Percentiles rank a stretch among this genome's conserved stretches.
Conservation (phyloP, 2,888 invertebrate species). For the Orchesella flavescens region DNA sequence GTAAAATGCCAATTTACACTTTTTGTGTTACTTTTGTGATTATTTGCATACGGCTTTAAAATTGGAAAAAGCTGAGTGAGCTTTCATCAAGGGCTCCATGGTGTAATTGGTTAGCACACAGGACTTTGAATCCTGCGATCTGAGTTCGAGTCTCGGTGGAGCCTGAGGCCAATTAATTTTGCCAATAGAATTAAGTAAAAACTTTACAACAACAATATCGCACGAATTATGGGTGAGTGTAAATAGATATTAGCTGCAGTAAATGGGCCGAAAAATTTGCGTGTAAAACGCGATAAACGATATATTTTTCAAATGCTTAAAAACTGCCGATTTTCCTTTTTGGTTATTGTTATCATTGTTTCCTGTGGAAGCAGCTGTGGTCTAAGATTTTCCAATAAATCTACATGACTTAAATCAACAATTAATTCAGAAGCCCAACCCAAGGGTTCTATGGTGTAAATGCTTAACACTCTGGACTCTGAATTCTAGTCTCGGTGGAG, state of each 20-base stretch:
- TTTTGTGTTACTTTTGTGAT: no score
- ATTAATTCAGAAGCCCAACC: conserved; percentile 2
- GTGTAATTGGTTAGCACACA: conserved; percentile 71
- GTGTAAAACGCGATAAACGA: no score
- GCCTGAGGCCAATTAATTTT: conserved; percentile 38
- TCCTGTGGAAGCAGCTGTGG: background rate
- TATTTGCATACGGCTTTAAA: no score
- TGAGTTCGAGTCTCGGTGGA: conserved; percentile 71
- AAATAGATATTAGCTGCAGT: no score
- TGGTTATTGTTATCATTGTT: background rate
- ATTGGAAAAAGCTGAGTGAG: no score
- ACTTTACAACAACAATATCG: no score
- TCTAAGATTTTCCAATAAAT: background rate
- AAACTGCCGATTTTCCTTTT: conserved; percentile 49
- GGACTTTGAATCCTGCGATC: conserved; percentile 71
- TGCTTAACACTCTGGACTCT: conserved; percentile 71
- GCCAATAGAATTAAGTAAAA: no score
- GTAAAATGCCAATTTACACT: no score
- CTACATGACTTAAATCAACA: background rate
- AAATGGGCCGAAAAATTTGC: no score
- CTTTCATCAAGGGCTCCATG: conserved; percentile 60
- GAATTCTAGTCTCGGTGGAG: conserved; percentile 71
- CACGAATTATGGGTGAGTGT: no score
- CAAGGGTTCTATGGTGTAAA: conserved; percentile 68
- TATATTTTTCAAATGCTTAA: no score